These are phyloP conservation scores for Pterocles gutturalis DNA, from an alignment of 2,113 vertebrate species.

Conservation along the genomic window DNA sequence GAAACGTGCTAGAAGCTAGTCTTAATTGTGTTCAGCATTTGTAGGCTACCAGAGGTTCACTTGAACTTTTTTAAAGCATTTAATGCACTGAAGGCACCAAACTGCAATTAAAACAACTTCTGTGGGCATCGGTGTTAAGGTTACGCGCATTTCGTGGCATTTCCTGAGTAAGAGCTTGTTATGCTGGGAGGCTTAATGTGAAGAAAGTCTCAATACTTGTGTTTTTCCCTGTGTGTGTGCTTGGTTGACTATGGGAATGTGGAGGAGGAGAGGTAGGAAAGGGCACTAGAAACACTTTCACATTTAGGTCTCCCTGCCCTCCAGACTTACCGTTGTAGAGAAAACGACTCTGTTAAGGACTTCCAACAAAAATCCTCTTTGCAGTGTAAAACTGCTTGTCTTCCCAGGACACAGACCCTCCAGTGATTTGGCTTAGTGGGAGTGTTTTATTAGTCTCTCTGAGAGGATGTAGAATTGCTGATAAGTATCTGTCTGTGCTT, in stretches of 20 bases:
- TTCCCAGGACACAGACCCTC: neutral
- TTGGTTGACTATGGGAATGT: neutral
- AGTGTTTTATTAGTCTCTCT: neutral
- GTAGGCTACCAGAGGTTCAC: neutral
- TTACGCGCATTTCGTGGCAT: neutral
- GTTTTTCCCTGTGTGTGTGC: neutral
- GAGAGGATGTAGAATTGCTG: neutral
- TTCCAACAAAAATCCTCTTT: neutral
- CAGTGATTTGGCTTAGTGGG: fast-evolving
- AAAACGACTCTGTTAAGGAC: neutral
- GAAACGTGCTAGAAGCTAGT: neutral
- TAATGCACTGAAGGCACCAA: neutral
- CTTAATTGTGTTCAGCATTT: neutral
- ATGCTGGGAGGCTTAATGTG: neutral
- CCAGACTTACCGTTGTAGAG: neutral
- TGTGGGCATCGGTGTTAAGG: neutral
- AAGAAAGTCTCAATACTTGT: neutral
- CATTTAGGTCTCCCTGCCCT: neutral
- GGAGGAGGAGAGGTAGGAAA: neutral
- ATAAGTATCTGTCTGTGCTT: neutral
- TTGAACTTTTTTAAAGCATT: neutral
- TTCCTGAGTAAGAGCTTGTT: neutral
- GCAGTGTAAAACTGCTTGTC: neutral
- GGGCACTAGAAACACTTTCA: neutral
- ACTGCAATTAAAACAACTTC: neutral